phyloP scores from a whole-genome alignment of 2,797 vertebrate genomes.

The Orestias chungarensis region DNA sequence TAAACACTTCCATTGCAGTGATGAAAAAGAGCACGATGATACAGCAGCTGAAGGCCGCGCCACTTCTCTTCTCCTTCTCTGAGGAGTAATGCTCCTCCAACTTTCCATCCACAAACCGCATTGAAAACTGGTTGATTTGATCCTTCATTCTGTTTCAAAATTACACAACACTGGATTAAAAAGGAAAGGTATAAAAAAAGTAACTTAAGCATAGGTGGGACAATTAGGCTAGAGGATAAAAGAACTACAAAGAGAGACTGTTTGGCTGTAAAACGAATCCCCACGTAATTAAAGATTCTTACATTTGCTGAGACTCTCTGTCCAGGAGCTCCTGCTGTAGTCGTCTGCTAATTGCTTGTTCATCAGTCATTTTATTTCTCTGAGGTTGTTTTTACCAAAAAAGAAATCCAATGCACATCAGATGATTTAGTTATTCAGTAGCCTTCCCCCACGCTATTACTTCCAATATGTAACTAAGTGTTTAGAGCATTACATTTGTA shows the following conservation, averaged over 20 bases:
- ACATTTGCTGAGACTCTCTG: constrained; percentile 90
- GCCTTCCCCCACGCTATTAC: too few species aligned
- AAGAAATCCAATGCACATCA: not conserved
- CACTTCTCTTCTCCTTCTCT: constrained; percentile 93
- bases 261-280: not conserved
- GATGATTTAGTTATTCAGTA: not conserved
- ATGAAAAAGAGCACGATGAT: constrained; percentile 89
- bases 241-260: not conserved
- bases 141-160: constrained; percentile 82
- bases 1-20: constrained; percentile 86
- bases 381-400: constrained; percentile 66
- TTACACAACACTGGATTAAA: not conserved
- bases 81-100: constrained; percentile 90
- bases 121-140: constrained; percentile 81
- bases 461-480: not conserved
- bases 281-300: constrained; percentile 55
- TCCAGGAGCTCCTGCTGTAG: constrained; percentile 89
- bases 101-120: constrained; percentile 86
- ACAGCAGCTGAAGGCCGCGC: constrained; percentile 91
- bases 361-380: constrained; percentile 78
- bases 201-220: not conserved
- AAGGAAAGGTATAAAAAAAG: not conserved
- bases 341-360: constrained; percentile 87
- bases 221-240: not conserved
- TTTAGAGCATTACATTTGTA: not conserved